Evolutionary conservation across 2,113 vertebrate species (phyloP).

Genomic region (Eleginops maclovinus): DNA sequence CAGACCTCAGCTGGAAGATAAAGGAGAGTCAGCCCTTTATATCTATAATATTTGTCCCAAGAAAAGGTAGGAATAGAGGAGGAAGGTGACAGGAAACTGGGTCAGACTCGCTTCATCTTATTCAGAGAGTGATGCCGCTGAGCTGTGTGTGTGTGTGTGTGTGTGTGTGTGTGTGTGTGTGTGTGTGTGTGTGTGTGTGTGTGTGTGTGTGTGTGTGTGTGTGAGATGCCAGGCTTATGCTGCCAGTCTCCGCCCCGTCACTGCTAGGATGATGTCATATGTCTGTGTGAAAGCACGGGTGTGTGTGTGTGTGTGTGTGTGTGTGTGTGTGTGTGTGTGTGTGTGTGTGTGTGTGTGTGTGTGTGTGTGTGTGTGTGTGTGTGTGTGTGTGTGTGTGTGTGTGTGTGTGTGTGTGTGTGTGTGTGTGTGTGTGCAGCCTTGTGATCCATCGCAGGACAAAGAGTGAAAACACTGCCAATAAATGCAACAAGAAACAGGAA

Average conservation of each 20-base stretch:
- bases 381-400: constrained; percentile 12
- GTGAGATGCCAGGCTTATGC: constrained; percentile 58
- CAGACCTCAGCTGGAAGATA: not conserved
- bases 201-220: constrained; percentile 14
- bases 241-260: constrained; percentile 72
- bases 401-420: constrained; percentile 15
- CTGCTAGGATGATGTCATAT: constrained; percentile 70
- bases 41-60: not conserved
- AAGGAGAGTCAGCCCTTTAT: not conserved
- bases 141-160: constrained; percentile 34
- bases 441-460: constrained; percentile 66
- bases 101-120: constrained; percentile 41
- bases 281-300: not conserved
- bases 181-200: constrained; percentile 14
- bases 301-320: constrained; percentile 11
- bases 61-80: not conserved
- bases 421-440: constrained; percentile 41
- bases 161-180: constrained; percentile 2
- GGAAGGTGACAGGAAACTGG: not conserved
- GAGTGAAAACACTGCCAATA: constrained; percentile 47
- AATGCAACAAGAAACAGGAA: constrained; percentile 8
- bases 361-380: constrained; percentile 13
- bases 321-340: constrained; percentile 10
- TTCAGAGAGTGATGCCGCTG: constrained; percentile 59
- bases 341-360: constrained; percentile 10